Base-by-base conservation (phyloP, 2,113 vertebrate genomes). In the Ceyx cyanopectus region DNA sequence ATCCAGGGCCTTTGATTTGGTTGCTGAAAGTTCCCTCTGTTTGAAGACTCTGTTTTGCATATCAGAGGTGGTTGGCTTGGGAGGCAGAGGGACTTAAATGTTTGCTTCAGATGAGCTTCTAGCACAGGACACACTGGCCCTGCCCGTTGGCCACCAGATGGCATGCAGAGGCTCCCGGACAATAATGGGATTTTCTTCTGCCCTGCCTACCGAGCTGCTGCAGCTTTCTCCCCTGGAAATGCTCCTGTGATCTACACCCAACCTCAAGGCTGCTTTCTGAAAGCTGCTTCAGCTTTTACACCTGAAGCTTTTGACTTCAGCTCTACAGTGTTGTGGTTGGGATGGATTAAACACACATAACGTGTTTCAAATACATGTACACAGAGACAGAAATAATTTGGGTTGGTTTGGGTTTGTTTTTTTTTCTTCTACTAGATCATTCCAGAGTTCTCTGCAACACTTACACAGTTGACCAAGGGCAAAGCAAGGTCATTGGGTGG, bases 11-110 rank as follows among this genome's bases (percentile, higher is more conserved):
- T 95, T 95, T 96, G 92, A 96, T 96, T 96, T 40, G 29, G 6
- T 77, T 91, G 56, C 67, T 93, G 70, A 56, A 77, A 82, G 63
- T 80, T 80, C 43, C 26, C 40, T 85, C 84, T 92, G 67, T 50
- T 95, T 94, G 94, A 95, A 95, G 89, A n/a, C 63, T 89, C 18
- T n/a, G 27, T 17, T 96, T 89, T 94, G 60, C 84, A 82, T 91
- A 89, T 92, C 87, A 95, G 75, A 92, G 83, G 77, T 72, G 75
- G 61, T 83, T 94, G 86, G 30, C 67, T 88, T 43, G 21, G 23
- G 83, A 93, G 73, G 54, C 66, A 85, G 45, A 63, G n/a, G 43
- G 75, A 89, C 73, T 66, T 54, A 91, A 63, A 73, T 67, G 65
- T 80, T 95, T 2, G 1, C 84, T 93, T 87, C 45, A 77, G 75